Conservation (phyloP, 1,140 invertebrate species). For the Euura lappo region DNA sequence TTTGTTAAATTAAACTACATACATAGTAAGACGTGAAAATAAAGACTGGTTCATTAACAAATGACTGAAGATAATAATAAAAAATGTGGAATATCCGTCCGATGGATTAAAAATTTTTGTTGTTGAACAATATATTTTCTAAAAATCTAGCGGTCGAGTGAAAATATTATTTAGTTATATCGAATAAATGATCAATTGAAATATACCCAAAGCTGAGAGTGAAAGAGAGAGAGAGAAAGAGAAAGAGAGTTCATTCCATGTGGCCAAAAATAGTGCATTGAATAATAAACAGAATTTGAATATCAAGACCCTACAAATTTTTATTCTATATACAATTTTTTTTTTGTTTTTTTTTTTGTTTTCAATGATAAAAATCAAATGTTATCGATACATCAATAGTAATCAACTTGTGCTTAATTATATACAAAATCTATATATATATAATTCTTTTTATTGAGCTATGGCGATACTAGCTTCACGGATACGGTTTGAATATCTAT, state of each 20-base stretch:
- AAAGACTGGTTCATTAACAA: not conserved
- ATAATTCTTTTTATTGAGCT: constrained; percentile 9
- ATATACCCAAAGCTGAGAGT: too few species aligned
- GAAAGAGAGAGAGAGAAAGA: too few species aligned
- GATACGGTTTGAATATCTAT: constrained; percentile 4
- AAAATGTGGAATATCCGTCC: not conserved
- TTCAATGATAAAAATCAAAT: constrained; percentile 2
- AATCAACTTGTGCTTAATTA: constrained; percentile 18
- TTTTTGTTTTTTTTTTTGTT: constrained; percentile 19
- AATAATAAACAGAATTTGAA: constrained; percentile 18
- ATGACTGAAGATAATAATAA: not conserved
- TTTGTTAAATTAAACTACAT: too few species aligned
- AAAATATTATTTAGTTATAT: too few species aligned
- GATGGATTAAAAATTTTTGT: too few species aligned
- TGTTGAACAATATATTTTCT: too few species aligned
- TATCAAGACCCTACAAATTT: constrained; percentile 18
- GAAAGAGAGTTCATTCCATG: not conserved
- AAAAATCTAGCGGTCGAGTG: too few species aligned
- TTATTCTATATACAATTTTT: constrained; percentile 20
- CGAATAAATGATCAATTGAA: too few species aligned
- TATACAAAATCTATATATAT: constrained; percentile 1
- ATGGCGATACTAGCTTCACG: constrained; percentile 8
- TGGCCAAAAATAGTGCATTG: not conserved
- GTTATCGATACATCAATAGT: constrained; percentile 22
- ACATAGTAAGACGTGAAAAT: too few species aligned